Evolutionary conservation across 1,140 invertebrate genomes (phyloP), one percentile per base, ranked within the genome.

Genomic region (Bemisia tabaci): DNA sequence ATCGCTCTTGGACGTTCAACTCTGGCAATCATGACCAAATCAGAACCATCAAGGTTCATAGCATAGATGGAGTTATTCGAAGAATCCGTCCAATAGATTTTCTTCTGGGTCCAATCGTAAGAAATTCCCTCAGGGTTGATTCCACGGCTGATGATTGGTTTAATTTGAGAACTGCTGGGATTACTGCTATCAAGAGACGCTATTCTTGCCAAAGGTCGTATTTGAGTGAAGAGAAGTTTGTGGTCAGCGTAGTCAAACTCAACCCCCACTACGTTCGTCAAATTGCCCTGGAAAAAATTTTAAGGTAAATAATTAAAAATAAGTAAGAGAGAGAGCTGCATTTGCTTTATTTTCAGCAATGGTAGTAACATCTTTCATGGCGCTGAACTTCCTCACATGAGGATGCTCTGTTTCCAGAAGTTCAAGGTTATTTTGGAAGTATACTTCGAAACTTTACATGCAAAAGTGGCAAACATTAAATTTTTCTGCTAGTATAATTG

Each of bases 41-140:
- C 87, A 0, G 87, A 80, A 12, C 93, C 91, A 73, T 94, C 88
- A 2, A 93, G 79, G 74, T 98, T 94, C 87, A 97, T 95, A 0
- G 94, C 92, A 72, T 95, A 97, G 62, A 97, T 95, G 26, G 90
- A 93, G 69, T 91, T 92, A 72, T 95, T 97, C 0, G 88, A 90
- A 59, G 89, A 94, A 72, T 98, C 95, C 0, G 95, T 95, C 94
- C 94, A 98, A 75, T 97, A 98, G 26, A 98, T 86, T 77, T 96
- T 97, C 73, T 93, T 90, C 69, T 93, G 90, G 0, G 94, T 95
- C 95, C 95, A 98, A 73, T 98, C 95, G 74, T 95, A 96, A 0
- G 94, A 92, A 68, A 98, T 92, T 2, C 95, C 95, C 77, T 98
- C 94, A 0, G 93, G 93, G 78, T 94, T 95, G 65, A 94, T 93